Base-by-base conservation (phyloP, 2,888 invertebrate genomes). In the Elysia crispata region DNA sequence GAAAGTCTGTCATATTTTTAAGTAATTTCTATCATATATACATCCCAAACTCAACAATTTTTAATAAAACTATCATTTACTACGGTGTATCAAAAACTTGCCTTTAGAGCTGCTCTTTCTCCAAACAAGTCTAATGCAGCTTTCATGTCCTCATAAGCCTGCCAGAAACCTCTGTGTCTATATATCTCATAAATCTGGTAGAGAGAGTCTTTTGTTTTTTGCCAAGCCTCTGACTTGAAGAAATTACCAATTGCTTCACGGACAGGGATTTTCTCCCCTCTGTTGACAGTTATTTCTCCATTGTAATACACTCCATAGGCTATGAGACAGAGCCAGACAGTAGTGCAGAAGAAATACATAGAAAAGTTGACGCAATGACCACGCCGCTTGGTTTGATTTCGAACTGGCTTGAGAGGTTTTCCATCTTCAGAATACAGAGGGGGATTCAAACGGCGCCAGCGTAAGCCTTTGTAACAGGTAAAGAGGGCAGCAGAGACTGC, bases 221-320 rank as follows among this genome's bases (percentile, higher is more conserved):
- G 93, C 96, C 97, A 97, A 92, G 95, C 91, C 11, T 89, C 90
- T 1, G 91, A 91, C 8, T 96, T 96, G 87, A 97, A 95, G 92
- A 98, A 97, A 91, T 98, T 96, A 86, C 95, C 95, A 0, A 98
- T 87, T 0, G 97, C 97, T 90, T 97, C 97, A 82, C 96, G 95
- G 18, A 88, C 73, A 0, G 87, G 87, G 18, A 89, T 95, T 89
- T 96, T 95, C 83, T 97, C 97, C 0, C 97, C 97, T 82, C 96
- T 95, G 23, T 88, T 86, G 0, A 95, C 95, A 76, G 86, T 89
- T 28, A 90, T 79, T 0, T 81, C 80, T 11, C 86, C 86, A 77
- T 98, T 97, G 93, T 96, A 97, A 91, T 96, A 97, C 28, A 98
- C 92, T 88, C 95, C 96, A 79, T 96, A 95, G 70, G 94, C 93